These are phyloP conservation scores for Tetragnatha montana DNA, from an alignment of 2,888 invertebrate species.

Conservation along the genomic window DNA sequence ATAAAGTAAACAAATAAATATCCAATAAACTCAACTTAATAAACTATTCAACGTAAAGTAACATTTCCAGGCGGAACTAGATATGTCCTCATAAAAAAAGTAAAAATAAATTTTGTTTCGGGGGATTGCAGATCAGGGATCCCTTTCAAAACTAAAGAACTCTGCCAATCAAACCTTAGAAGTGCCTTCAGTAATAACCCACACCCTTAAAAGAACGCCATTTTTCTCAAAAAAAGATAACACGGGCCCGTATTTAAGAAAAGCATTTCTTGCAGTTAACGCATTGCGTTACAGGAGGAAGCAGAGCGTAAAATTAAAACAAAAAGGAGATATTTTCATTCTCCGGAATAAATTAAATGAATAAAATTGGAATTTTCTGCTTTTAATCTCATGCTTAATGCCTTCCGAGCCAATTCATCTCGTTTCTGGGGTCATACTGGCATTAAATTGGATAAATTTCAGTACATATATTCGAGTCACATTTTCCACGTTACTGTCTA, in stretches of 20 bases:
- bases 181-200: too few relatives aligned
- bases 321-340: slow-evolving; percentile 8
- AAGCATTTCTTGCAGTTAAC: slow-evolving; percentile 27
- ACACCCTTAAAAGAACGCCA: not conserved
- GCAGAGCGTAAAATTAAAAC: slow-evolving; percentile 35
- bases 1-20: too few relatives aligned
- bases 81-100: not conserved
- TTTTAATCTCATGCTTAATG: slow-evolving; percentile 38
- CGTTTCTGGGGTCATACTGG: not conserved
- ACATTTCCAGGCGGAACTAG: not conserved
- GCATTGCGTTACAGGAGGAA: slow-evolving; percentile 10
- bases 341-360: slow-evolving; percentile 16
- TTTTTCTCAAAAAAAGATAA: not conserved
- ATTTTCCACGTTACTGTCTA: too few relatives aligned
- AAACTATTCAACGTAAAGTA: too few relatives aligned
- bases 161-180: too few relatives aligned
- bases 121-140: too few relatives aligned
- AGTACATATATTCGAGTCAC: too few relatives aligned
- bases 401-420: slow-evolving; percentile 32
- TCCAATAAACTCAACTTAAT: too few relatives aligned
- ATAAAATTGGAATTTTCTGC: slow-evolving; percentile 24
- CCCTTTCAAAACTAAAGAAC: too few relatives aligned
- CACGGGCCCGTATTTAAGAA: slow-evolving; percentile 7
- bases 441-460: too few relatives aligned
- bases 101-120: too few relatives aligned